phyloP scores from a whole-genome alignment of 2,888 invertebrate species.

The Girardia tigrina region DNA sequence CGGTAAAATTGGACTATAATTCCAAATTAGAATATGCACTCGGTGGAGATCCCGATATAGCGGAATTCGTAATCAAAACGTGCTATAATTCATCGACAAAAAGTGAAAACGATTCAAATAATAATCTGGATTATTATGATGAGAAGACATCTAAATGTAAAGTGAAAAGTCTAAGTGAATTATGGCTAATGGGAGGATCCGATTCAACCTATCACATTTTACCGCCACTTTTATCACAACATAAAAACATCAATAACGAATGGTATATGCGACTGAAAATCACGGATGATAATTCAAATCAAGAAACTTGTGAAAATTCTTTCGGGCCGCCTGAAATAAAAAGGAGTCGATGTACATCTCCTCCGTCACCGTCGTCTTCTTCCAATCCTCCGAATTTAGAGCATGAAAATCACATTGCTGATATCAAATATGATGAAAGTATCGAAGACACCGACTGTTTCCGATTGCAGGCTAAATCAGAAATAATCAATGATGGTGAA shows the following conservation, averaged over 20 bases:
- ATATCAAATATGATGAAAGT: background rate
- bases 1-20: background rate
- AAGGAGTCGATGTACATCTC: slow-evolving; percentile 13
- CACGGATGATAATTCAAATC: background rate
- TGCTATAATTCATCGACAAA: background rate
- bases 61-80: background rate
- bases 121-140: background rate
- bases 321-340: background rate
- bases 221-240: slow-evolving; percentile 26
- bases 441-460: background rate
- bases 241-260: background rate
- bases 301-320: background rate
- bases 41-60: background rate
- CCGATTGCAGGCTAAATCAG: slow-evolving; percentile 3
- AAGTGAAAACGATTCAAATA: background rate
- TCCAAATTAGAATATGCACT: background rate
- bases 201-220: slow-evolving; percentile 35
- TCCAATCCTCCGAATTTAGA: background rate
- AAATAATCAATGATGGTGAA: slow-evolving; percentile 29
- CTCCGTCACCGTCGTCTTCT: background rate
- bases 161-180: slow-evolving; percentile 24
- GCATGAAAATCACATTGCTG: slow-evolving; percentile 6
- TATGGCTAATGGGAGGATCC: slow-evolving; percentile 30
- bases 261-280: background rate
- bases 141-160: slow-evolving; percentile 8